phyloP scores from a whole-genome alignment of 2,113 vertebrate genomes.

The Nothoprocta pentlandii region DNA sequence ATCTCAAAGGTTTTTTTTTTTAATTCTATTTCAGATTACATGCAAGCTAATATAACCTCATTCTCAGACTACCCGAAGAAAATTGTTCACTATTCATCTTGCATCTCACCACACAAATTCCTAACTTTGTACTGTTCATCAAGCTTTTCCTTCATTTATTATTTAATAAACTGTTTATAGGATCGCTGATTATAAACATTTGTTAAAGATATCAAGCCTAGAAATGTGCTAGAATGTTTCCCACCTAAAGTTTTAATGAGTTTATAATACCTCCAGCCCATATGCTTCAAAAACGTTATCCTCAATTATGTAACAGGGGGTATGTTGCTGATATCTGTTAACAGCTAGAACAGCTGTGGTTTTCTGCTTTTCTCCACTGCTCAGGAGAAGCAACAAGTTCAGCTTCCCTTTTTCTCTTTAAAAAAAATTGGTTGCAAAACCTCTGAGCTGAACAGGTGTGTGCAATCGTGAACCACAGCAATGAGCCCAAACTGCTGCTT shows the following conservation, averaged over 20 bases:
- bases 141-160: slow-evolving; percentile 76
- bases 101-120: slow-evolving; percentile 12
- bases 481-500: slow-evolving; percentile 86
- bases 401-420: slow-evolving; percentile 83
- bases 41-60: slow-evolving; percentile 3
- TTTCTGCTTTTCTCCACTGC: slow-evolving; percentile 83
- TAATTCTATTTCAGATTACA: slow-evolving; percentile 27
- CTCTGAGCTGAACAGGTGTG: slow-evolving; percentile 87
- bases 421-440: slow-evolving; percentile 85
- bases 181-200: slow-evolving; percentile 79
- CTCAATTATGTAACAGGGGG: slow-evolving; percentile 88
- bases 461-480: slow-evolving; percentile 84
- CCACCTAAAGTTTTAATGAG: slow-evolving; percentile 86
- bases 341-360: slow-evolving; percentile 89
- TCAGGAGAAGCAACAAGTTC: slow-evolving; percentile 82
- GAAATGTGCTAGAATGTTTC: slow-evolving; percentile 71
- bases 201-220: slow-evolving; percentile 74
- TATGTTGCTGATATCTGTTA: slow-evolving; percentile 86
- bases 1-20: not conserved
- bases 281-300: slow-evolving; percentile 86
- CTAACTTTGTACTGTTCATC: slow-evolving; percentile 44
- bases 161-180: slow-evolving; percentile 78
- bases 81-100: slow-evolving; percentile 28
- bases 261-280: slow-evolving; percentile 83
- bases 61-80: slow-evolving; percentile 41